Evolutionary conservation across 2,888 invertebrate species (phyloP).

Genomic region (Aquatica leii): DNA sequence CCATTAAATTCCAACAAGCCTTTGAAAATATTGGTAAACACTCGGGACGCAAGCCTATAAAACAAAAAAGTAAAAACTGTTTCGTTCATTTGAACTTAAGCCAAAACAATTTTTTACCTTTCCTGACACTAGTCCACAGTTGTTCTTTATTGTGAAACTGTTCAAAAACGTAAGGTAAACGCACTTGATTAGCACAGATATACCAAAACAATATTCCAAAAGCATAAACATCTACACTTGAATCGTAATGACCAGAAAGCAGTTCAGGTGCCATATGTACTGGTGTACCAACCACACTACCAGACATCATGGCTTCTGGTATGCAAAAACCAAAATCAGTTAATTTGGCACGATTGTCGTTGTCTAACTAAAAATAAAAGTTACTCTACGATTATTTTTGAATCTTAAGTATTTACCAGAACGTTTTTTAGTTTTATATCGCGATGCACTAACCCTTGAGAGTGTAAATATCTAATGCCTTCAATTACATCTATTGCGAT

Average conservation of each 20-base stretch:
- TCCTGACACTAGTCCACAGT: conserved; percentile 82
- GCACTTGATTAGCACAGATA: conserved; percentile 83
- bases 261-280: conserved; percentile 94
- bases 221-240: conserved; percentile 87
- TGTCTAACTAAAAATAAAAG: conserved; percentile 67
- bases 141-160: conserved; percentile 87
- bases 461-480: conserved; percentile 88
- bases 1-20: conserved; percentile 85
- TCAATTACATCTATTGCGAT: conserved; percentile 85
- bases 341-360: conserved; percentile 75
- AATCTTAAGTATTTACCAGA: conserved; percentile 63
- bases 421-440: conserved; percentile 93
- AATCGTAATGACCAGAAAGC: conserved; percentile 80
- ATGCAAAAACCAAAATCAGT: conserved; percentile 92
- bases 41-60: conserved; percentile 81
- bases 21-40: conserved; percentile 76
- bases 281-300: conserved; percentile 87
- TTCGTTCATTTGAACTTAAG: too few species aligned
- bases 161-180: conserved; percentile 81
- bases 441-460: conserved; percentile 86
- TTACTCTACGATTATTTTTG: not conserved
- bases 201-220: conserved; percentile 93
- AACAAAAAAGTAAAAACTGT: too few species aligned
- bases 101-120: conserved; percentile 66
- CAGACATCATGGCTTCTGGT: conserved; percentile 89